Evolutionary conservation across 1,140 invertebrate genomes (phyloP).

Genomic region (Calycopis cecrops): DNA sequence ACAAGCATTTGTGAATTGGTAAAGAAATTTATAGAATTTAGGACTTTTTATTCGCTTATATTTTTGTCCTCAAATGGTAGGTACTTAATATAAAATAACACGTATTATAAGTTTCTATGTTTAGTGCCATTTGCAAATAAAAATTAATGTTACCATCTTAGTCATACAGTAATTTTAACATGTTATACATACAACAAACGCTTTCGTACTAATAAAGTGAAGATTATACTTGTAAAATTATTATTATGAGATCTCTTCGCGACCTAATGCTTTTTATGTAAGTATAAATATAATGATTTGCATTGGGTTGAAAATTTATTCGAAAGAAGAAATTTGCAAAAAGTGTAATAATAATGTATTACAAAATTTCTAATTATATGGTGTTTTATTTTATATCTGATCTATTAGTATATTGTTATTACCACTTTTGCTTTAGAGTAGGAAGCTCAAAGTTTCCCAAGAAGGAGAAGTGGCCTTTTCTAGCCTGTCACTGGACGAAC

Average conservation of each 20-base stretch:
- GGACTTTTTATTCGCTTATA: too few relatives aligned
- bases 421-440: too few relatives aligned
- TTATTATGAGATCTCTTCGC: slow-evolving; percentile 9
- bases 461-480: too few relatives aligned
- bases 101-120: slow-evolving; percentile 2
- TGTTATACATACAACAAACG: background rate
- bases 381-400: slow-evolving; percentile 4
- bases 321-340: slow-evolving; percentile 12
- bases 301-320: slow-evolving; percentile 10
- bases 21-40: too few relatives aligned
- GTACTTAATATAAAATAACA: background rate
- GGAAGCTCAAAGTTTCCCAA: too few relatives aligned
- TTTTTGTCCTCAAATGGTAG: background rate
- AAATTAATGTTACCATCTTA: slow-evolving; percentile 18
- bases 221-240: background rate
- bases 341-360: slow-evolving; percentile 15
- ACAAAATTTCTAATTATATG: slow-evolving; percentile 12
- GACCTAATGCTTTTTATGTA: slow-evolving; percentile 10
- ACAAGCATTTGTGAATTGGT: slow-evolving; percentile 2
- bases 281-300: slow-evolving; percentile 15
- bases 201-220: slow-evolving; percentile 5
- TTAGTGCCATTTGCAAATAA: slow-evolving; percentile 20
- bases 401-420: too few relatives aligned
- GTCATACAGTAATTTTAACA: slow-evolving; percentile 13
- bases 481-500: too few relatives aligned